Base-by-base conservation (phyloP, 2,113 vertebrate genomes). In the Octodon degus region DNA sequence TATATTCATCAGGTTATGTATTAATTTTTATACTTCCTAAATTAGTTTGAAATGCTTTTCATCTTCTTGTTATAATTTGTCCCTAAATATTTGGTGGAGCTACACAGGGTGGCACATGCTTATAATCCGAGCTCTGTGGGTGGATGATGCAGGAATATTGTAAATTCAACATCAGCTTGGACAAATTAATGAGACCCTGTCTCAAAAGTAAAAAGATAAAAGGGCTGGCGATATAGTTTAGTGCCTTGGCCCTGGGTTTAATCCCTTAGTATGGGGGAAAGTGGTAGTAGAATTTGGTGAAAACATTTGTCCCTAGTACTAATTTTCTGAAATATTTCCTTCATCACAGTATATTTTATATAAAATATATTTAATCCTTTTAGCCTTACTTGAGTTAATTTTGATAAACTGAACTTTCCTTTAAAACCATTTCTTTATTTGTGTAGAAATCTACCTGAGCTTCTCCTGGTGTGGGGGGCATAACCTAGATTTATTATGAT, bases 341-440 rank as follows among this genome's bases (percentile, higher is more conserved):
- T 82, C 79, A 79, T 1, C 72, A 17, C 5, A 58, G 55, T 68
- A 32, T 91, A 87, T 67, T 30, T 84, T 89, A 40, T 55, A 14
- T 95, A 10, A 86, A 95, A 68, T 77, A 1, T 63, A 1, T 53
- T 84, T 90, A 74, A 72, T 79, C 17, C 0, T 90, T 60, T 34
- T n/a, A 83, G 17, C 1, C n/a, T 96, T 90, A n/a, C 7, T 76
- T 13, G 9, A 32, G 22, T 96, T 94, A 87, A 90, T 86, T 93
- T 77, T 82, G 30, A 5, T 60, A 82, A 92, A 70, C 8, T 81
- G 5, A 82, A 67, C 90, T 87, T 97, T 34, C 32, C 32, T 85
- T 17, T 88, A 37, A 96, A 92, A 19, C 72, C 43, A 84, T 70
- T 47, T 7, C 9, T 79, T 86, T 60, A 68, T 91, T 93, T 67